Conservation (phyloP, 2,113 vertebrate genomes). For the Sialia sialis region DNA sequence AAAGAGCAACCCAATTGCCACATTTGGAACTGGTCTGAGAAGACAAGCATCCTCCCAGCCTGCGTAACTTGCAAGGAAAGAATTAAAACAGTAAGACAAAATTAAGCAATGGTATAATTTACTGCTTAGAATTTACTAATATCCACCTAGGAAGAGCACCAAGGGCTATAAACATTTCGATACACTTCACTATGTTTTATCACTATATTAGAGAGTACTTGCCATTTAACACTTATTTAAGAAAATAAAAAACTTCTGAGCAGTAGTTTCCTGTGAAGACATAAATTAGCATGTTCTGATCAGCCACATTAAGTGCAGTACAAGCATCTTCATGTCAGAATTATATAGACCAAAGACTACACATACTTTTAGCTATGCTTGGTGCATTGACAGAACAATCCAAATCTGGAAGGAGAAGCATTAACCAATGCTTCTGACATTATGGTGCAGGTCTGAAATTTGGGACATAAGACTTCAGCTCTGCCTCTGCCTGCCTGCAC, state of each 20-base stretch:
- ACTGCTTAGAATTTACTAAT: constrained; percentile 59
- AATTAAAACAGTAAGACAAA: constrained; percentile 50
- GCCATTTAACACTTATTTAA: constrained; percentile 54
- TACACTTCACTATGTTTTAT: constrained; percentile 54
- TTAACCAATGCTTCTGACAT: neutral
- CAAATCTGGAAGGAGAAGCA: neutral
- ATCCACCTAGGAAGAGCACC: constrained; percentile 29
- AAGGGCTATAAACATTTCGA: constrained; percentile 62
- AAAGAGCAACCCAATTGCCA: neutral
- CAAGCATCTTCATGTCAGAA: neutral
- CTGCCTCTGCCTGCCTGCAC: neutral
- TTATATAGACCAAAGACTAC: neutral
- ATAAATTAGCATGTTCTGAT: constrained; percentile 20
- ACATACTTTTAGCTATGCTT: neutral
- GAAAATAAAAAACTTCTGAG: constrained; percentile 56
- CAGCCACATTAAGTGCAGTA: neutral
- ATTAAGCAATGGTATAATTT: constrained; percentile 46
- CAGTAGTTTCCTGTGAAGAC: constrained; percentile 16
- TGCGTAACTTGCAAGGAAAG: neutral
- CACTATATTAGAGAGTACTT: constrained; percentile 41
- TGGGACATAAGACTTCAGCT: neutral
- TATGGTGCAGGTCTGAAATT: neutral
- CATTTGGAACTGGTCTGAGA: neutral
- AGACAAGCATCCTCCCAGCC: neutral
- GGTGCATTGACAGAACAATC: neutral